Percentiles rank a stretch among this genome's conserved stretches.
Conservation (phyloP, 2,888 invertebrate species). For the Caenorhabditis sulstoni region DNA sequence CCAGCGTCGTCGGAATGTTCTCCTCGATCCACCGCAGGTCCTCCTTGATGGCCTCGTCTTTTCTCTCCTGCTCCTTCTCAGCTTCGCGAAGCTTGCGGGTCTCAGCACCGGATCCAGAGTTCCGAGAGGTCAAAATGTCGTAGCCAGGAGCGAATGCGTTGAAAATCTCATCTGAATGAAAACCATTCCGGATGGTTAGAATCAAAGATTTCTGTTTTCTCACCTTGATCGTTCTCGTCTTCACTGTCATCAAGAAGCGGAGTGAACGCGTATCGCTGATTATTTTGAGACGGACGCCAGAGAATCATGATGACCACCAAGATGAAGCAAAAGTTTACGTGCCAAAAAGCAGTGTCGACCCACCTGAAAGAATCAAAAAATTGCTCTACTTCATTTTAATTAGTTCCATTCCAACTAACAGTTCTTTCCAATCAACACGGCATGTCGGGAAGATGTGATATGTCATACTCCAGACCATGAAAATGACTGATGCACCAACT, state of each 20-base stretch:
- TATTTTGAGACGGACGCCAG: conserved; percentile 96
- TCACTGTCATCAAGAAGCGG: conserved; percentile 90
- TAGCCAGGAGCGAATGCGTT: conserved; percentile 64
- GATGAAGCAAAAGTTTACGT: conserved; percentile 91
- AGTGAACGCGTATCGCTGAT: conserved; percentile 92
- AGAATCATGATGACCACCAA: conserved; percentile 93
- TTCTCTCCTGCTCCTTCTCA: conserved; percentile 55
- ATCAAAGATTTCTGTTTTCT: no score
- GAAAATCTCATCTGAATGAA: conserved; percentile 70
- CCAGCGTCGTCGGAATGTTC: conserved; percentile 89
- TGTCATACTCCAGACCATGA: conserved; percentile 93
- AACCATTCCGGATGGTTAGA: neutral
- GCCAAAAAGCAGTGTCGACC: conserved; percentile 97
- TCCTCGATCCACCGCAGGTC: conserved; percentile 94
- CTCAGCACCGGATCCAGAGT: conserved; percentile 63
- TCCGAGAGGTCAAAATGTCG: conserved; percentile 65
- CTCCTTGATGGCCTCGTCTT: conserved; percentile 82
- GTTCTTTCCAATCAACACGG: conserved; percentile 91
- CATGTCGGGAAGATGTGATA: conserved; percentile 87
- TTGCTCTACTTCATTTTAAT: no score
- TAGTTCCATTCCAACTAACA: no score
- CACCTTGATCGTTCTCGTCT: conserved; percentile 85
- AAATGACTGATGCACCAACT: conserved; percentile 90
- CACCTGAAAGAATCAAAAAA: conserved; percentile 84
- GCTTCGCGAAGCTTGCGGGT: conserved; percentile 58